Evolutionary conservation across 2,113 vertebrate species (phyloP).

Genomic region (Rhynchopsitta pachyrhyncha): DNA sequence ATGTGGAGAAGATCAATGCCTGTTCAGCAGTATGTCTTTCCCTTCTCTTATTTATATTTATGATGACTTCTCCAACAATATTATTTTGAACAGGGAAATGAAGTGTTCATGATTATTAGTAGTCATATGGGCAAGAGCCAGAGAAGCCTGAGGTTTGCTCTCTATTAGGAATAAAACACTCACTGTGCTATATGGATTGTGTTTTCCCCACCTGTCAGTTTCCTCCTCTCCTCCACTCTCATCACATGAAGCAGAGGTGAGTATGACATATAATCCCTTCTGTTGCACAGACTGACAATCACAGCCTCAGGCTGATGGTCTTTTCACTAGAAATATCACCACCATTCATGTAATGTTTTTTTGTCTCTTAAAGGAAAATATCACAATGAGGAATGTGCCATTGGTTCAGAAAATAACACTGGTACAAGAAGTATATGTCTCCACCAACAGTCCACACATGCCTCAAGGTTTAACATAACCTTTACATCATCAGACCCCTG

Average conservation of each 20-base stretch:
- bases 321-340: neutral
- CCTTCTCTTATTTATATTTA: neutral
- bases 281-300: neutral
- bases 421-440: neutral
- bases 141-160: neutral
- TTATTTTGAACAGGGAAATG: neutral
- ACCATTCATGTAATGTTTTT: neutral
- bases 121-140: neutral
- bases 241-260: neutral
- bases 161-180: neutral
- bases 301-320: neutral
- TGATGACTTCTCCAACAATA: neutral
- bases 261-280: neutral
- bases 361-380: neutral
- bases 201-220: neutral
- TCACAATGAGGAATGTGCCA: neutral
- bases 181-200: neutral
- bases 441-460: neutral
- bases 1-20: rapidly evolving
- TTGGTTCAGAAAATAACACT: neutral
- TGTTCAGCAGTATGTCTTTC: neutral
- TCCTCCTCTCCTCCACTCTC: neutral
- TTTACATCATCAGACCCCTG: neutral
- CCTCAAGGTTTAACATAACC: neutral
- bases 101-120: neutral